Evolutionary conservation across 1,140 invertebrate genomes (phyloP).

Genomic region (Drosophila pruinosa): DNA sequence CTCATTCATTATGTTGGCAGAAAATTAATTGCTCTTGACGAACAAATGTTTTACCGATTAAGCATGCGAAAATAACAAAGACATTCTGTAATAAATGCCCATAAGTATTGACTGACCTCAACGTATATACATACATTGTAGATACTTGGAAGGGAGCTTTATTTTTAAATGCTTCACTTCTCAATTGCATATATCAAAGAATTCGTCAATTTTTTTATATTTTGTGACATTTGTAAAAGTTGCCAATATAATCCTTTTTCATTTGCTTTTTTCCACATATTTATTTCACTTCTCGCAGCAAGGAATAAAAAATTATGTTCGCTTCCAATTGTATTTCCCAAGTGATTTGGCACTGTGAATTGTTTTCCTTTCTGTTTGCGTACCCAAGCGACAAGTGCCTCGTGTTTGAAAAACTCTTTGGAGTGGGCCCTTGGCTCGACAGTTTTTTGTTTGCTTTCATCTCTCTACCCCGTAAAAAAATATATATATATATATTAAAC

Average conservation of each 20-base stretch:
- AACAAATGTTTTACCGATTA: not conserved
- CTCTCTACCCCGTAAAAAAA: not conserved
- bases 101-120: not conserved
- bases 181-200: not conserved
- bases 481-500: too few relatives aligned
- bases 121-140: not conserved
- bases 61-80: not conserved
- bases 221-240: not conserved
- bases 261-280: not conserved
- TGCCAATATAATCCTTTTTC: slow-evolving; percentile 4
- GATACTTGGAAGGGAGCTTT: too few relatives aligned
- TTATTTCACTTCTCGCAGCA: slow-evolving; percentile 7
- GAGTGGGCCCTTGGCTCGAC: slow-evolving; percentile 13
- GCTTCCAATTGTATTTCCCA: slow-evolving; percentile 14
- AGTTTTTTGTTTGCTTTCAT: not conserved
- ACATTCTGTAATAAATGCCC: not conserved
- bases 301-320: not conserved
- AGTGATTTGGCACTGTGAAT: slow-evolving; percentile 8
- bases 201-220: not conserved
- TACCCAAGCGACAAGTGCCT: slow-evolving; percentile 12
- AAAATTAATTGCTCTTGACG: slow-evolving; percentile 17
- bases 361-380: slow-evolving; percentile 12
- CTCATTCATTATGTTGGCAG: not conserved
- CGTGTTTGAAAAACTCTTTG: not conserved
- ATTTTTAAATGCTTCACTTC: not conserved